Base-by-base conservation (phyloP, 2,797 vertebrate species). In the Clamator glandarius region DNA sequence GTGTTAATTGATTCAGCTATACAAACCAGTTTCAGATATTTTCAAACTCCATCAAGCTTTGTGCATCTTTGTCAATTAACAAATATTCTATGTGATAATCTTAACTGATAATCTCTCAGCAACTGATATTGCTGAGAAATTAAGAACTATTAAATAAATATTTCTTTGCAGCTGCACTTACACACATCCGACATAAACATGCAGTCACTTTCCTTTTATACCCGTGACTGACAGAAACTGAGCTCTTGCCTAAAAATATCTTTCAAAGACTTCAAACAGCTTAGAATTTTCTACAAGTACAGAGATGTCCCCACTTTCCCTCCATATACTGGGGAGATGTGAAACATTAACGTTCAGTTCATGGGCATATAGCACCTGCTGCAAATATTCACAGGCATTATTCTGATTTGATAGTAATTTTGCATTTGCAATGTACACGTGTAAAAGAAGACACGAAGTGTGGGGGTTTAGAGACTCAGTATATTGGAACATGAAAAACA, bases 241-340 rank as follows among this genome's bases (percentile, higher is more conserved):
- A 85, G 29, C 58, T 66, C 41, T 78, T 50, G 51, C 35, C 76
- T 84, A 87, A 84, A 96, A 92, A 85, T 87, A 93, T 46, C 50
- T 55, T 75, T 51, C 51, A 78, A 91, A 81, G n/a, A 85, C 79
- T 92, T 91, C 82, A 93, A 93, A 92, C 72, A 44, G 33, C 50
- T 55, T 42, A 54, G 48, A 79, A 15, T 64, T 93, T 89, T 80
- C 57, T 58, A 75, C 18, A 61, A 59, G 29, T 42, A 74, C 25
- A 55, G 58, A 66, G 19, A 28, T 78, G 62, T 68, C 24, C 39
- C 20, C 28, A 33, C 91, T 91, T 92, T 68, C 18, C 39, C 59
- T 80, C 54, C 41, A 58, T 21, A 42, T 81, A 24, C 36, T 29
- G 46, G 5, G 36, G 35, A 72, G n/a, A 75, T n/a, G n/a, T n/a